Base-by-base conservation (phyloP, 2,888 invertebrate genomes). In the Caenorhabditis angaria region DNA sequence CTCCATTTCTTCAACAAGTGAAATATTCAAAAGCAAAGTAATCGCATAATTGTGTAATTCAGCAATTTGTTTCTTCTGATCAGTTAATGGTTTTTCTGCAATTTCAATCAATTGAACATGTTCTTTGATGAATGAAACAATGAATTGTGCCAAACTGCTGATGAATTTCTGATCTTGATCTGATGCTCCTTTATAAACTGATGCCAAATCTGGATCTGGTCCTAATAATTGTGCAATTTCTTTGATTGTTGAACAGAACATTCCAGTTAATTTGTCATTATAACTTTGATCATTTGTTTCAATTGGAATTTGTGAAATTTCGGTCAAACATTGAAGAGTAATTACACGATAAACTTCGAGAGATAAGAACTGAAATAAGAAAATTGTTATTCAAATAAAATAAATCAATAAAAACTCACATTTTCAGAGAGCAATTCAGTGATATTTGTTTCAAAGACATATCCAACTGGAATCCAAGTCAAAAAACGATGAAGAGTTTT, bases 381-480 rank as follows among this genome's bases (percentile, higher is more conserved):
- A 12, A 48, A 12, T 48, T 18, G 5, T 48, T 48, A 48, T 10
- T 48, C 18, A 22, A 51, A 20, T 51, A 4, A 24, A 14, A 51
- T 22, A 24, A 51, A 51, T 24, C 22, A 24, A 3, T 48, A 28
- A 35, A 51, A 56, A 51, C 51, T 53, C 24, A 75, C 84, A 89
- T 90, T 90, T 96, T 97, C 88, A 92, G 93, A 87, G 64, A 99
- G 91, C 63, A 95, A 95, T 84, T 92, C 93, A 85, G 97, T 95
- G 65, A 99, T 91, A 88, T 95, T 94, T 82, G 99, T 99, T 91
- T 99, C 97, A 90, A 99, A 99, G 88, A 99, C 97, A 89, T 99
- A 99, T 14, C 99, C 99, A 75, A 99, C 91, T n/a, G 99, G 99
- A 87, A 99, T 97, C 99, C 99, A 99, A 88, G 97, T 97, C 51